phyloP scores from a whole-genome alignment of 2,113 vertebrate species.

The Oenanthe melanoleuca region DNA sequence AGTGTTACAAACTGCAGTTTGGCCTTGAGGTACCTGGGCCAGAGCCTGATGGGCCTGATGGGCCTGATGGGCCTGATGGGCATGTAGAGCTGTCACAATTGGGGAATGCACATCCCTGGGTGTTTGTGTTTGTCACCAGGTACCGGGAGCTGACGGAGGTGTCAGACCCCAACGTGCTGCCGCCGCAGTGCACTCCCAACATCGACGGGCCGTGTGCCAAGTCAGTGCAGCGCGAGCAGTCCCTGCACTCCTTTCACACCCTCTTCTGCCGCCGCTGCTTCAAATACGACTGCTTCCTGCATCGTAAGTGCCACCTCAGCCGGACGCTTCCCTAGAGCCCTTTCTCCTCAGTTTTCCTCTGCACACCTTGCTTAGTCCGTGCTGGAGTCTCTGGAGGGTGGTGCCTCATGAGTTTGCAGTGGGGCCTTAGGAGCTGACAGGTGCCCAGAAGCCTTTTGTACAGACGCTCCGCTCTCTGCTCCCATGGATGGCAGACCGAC shows the following conservation, averaged over 20 bases:
- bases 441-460: not conserved
- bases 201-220: constrained; percentile 94
- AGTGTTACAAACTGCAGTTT: not conserved
- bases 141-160: constrained; percentile 93
- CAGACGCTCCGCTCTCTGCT: not conserved
- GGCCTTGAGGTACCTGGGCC: not conserved
- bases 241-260: constrained; percentile 96
- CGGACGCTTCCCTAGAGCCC: constrained; percentile 7
- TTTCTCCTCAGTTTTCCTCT: not conserved
- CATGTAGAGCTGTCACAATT: rapidly evolving
- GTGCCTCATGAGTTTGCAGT: not conserved
- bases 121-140: constrained; percentile 68
- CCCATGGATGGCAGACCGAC: not conserved
- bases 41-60: no score
- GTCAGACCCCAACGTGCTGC: constrained; percentile 85
- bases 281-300: constrained; percentile 98
- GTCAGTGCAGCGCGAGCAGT: constrained; percentile 96
- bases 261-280: constrained; percentile 98
- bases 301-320: constrained; percentile 81
- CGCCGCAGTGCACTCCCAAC: constrained; percentile 95
- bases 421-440: not conserved
- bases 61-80: no score
- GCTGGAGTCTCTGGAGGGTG: not conserved
- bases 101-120: not conserved
- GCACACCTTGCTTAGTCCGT: not conserved